These are phyloP conservation scores for Acrocephalus kingi DNA, from an alignment of 2,113 vertebrate species.

Conservation along the genomic window DNA sequence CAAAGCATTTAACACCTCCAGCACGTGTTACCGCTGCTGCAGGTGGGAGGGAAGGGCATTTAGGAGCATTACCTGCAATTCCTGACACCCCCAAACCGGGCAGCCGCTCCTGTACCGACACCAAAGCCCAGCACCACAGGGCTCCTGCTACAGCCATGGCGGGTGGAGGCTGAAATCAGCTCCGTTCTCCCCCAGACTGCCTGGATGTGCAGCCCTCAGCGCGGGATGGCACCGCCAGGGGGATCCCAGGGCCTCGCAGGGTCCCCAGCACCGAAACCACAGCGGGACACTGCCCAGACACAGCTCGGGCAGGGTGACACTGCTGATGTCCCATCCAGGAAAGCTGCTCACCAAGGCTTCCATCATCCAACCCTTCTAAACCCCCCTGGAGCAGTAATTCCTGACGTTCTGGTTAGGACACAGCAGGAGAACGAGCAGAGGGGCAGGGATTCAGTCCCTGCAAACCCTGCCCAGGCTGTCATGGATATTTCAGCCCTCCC, in stretches of 20 bases:
- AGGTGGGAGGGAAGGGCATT: not conserved
- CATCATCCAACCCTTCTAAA: accelerated
- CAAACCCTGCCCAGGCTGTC: accelerated
- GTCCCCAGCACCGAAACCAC: not conserved
- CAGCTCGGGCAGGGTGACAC: accelerated
- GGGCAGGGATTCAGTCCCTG: accelerated
- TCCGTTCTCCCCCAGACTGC: accelerated
- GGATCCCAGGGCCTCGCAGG: not conserved
- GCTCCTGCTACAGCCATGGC: accelerated
- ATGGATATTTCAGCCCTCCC: accelerated
- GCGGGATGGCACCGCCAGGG: accelerated
- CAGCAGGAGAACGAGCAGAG: not conserved
- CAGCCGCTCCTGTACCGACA: accelerated
- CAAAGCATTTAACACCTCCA: constrained; percentile 17
- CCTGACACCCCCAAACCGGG: not conserved
- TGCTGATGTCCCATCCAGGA: not conserved
- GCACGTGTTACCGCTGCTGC: not conserved
- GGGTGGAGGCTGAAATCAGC: not conserved
- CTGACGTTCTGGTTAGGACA: accelerated
- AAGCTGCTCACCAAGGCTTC: accelerated
- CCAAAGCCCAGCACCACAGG: accelerated
- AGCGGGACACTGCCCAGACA: not conserved
- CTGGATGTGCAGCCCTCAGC: not conserved
- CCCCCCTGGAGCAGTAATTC: accelerated
- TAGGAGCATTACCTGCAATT: not conserved